phyloP scores from a whole-genome alignment of 2,113 vertebrate species.

The Proterorhinus semilunaris region DNA sequence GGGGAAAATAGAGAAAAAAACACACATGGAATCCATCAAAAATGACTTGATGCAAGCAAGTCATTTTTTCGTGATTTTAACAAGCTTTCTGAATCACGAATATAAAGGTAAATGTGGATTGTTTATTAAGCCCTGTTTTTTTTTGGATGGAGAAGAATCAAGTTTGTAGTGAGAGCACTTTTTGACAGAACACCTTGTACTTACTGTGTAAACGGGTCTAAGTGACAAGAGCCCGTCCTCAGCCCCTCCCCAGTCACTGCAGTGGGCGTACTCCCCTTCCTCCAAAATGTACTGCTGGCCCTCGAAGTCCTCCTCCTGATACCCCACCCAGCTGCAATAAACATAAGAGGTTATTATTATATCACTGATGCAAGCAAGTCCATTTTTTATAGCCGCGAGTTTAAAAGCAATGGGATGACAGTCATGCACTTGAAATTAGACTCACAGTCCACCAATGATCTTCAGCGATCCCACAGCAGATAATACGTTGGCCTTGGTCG shows the following conservation, averaged over 20 bases:
- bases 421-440: slow-evolving; percentile 14
- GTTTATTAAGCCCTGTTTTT: too few relatives aligned
- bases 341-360: neutral
- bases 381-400: neutral
- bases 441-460: slow-evolving; percentile 91
- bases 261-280: slow-evolving; percentile 88
- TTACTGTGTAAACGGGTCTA: slow-evolving; percentile 83
- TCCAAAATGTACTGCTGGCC: slow-evolving; percentile 94
- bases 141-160: too few relatives aligned
- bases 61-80: too few relatives aligned
- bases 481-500: slow-evolving; percentile 48
- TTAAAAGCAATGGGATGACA: neutral
- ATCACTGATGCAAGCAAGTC: neutral
- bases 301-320: slow-evolving; percentile 85
- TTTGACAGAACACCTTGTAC: slow-evolving; percentile 29
- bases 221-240: slow-evolving; percentile 81
- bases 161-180: too few relatives aligned
- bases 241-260: slow-evolving; percentile 88
- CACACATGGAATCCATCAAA: too few relatives aligned
- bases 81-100: too few relatives aligned
- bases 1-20: too few relatives aligned
- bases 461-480: slow-evolving; percentile 86
- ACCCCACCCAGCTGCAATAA: slow-evolving; percentile 87
- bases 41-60: too few relatives aligned
- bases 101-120: too few relatives aligned